phyloP scores from a whole-genome alignment of 2,888 invertebrate species.

The Apamea anceps region DNA sequence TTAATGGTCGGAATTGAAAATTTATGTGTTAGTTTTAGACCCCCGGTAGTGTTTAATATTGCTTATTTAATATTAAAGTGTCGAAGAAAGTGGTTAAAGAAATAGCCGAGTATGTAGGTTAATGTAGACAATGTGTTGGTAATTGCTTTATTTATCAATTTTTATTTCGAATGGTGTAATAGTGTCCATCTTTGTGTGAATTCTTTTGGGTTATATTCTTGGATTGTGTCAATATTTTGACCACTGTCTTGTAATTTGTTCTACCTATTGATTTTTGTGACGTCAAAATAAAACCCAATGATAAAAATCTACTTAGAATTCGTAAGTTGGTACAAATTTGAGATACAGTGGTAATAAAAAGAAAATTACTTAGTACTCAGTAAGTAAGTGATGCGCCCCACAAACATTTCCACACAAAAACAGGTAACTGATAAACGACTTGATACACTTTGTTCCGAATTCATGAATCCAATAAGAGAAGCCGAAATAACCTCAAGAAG shows the following conservation, averaged over 20 bases:
- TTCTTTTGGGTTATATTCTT: background rate
- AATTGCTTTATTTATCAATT: slow-evolving; percentile 28
- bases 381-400: slow-evolving; percentile 50
- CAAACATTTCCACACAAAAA: slow-evolving; percentile 53
- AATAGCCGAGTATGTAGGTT: slow-evolving; percentile 47
- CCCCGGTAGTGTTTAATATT: slow-evolving; percentile 61
- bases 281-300: background rate
- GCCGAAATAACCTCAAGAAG: slow-evolving; percentile 65
- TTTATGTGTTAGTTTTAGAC: slow-evolving; percentile 62
- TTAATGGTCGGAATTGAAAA: slow-evolving; percentile 54
- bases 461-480: slow-evolving; percentile 69
- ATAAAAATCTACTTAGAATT: background rate
- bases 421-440: slow-evolving; percentile 69
- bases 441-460: slow-evolving; percentile 69
- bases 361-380: slow-evolving; percentile 29
- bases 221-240: background rate
- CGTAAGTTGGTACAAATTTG: background rate
- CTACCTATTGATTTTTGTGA: background rate
- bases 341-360: slow-evolving; percentile 11
- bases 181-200: background rate
- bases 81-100: slow-evolving; percentile 44
- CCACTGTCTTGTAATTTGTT: background rate
- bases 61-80: slow-evolving; percentile 45
- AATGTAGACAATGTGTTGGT: slow-evolving; percentile 25
- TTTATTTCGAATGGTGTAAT: slow-evolving; percentile 13